Base-by-base conservation (phyloP, 1,140 invertebrate species). In the Pseudomyrmex flavicornis region DNA sequence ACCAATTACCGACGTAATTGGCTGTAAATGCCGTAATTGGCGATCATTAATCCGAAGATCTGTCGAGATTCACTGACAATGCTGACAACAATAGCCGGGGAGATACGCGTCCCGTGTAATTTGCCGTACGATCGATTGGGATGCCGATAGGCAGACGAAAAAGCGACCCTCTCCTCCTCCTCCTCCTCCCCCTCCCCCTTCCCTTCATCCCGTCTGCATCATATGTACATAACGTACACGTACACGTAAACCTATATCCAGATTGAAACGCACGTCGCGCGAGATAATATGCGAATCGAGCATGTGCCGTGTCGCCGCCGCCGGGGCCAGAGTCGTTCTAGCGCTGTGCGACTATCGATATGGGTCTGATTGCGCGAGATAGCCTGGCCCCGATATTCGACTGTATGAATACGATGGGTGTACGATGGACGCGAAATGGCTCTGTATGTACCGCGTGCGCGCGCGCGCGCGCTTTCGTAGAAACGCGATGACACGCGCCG, bases 51-150 rank as follows among this genome's bases (percentile, higher is more conserved):
- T 80, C 68, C 65, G 54, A 80, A 80, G 66, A 80, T 80, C 66
- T 80, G 76, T 80, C 66, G 76, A 80, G 76, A 80, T 72, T 80
- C 65, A 80, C 76, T 69, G 76, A 76, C 74, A 65, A 76, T 76
- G n/a, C 61, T 76, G 74, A 80, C 76, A 80, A 80, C 66, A 80
- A 72, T 72, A 72, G 66, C 48, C 46, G 20, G 66, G 22, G 54
- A 80, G 76, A 80, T 80, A 72, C 66, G 56, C 68, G 76, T 59
- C 56, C 44, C 66, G 54, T 80, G 66, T 72, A 80, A 80, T 80
- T 80, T 80, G 66, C 66, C 54, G 74, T 68, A 50, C 76, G 66
- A 80, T 80, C 76, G 76, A 80, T 80, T 70, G 56, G 54, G 46
- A 80, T 48, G 54, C 66, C 76, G 76, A 61, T 80, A 59, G 76